Evolutionary conservation across 1,140 invertebrate species (phyloP).

Genomic region (Drosophila yakuba): DNA sequence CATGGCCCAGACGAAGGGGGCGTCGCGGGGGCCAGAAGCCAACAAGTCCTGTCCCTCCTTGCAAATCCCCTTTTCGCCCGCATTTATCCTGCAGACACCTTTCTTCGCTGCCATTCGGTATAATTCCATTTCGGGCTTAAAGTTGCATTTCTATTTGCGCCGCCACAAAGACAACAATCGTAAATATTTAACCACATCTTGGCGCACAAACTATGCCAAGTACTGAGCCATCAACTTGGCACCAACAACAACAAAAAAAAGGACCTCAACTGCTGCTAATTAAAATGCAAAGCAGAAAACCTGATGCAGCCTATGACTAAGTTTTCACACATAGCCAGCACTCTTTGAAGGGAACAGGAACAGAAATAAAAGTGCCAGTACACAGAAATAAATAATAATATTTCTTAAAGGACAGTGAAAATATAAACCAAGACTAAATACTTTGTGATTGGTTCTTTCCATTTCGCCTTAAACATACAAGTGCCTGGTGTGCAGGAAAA

Average conservation of each 20-base stretch:
- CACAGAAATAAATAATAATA: not conserved
- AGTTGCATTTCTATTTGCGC: slow-evolving; percentile 73
- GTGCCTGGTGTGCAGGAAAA: too few species aligned
- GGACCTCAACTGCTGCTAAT: slow-evolving; percentile 55
- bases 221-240: slow-evolving; percentile 13
- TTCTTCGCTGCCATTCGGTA: slow-evolving; percentile 38
- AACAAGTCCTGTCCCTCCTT: slow-evolving; percentile 60
- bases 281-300: slow-evolving; percentile 67
- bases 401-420: too few species aligned
- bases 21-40: slow-evolving; percentile 61
- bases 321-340: slow-evolving; percentile 46
- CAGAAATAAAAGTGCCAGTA: not conserved
- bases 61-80: not conserved
- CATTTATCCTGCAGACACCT: slow-evolving; percentile 46
- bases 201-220: slow-evolving; percentile 64
- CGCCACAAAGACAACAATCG: slow-evolving; percentile 52
- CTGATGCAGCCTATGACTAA: slow-evolving; percentile 37
- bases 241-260: slow-evolving; percentile 12
- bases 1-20: slow-evolving; percentile 50
- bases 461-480: not conserved
- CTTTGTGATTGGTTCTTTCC: not conserved
- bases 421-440: too few species aligned
- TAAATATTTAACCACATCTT: slow-evolving; percentile 70
- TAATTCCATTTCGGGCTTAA: slow-evolving; percentile 73
- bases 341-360: slow-evolving; percentile 1